phyloP scores from a whole-genome alignment of 2,797 vertebrate species.

The Notolabrus celidotus region DNA sequence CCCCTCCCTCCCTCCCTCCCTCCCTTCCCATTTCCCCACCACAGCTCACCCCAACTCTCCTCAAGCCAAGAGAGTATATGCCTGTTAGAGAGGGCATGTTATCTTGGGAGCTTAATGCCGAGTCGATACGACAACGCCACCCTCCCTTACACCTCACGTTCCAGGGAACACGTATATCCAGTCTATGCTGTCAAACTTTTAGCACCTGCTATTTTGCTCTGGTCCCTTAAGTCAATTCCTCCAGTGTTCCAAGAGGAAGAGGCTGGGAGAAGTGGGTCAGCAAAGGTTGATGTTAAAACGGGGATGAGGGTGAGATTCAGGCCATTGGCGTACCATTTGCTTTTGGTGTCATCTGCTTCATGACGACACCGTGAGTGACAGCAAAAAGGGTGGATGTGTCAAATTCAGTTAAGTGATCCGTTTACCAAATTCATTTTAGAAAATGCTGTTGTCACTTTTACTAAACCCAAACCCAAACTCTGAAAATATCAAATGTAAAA shows the following conservation, averaged over 20 bases:
- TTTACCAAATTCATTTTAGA: not conserved
- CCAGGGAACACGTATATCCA: constrained; percentile 80
- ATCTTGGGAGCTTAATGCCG: constrained; percentile 67
- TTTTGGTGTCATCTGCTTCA: constrained; percentile 30
- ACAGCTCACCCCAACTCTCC: constrained; percentile 38
- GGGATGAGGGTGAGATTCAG: constrained; percentile 77
- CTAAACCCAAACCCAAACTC: not conserved
- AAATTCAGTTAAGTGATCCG: constrained; percentile 57
- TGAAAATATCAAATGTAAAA: not conserved
- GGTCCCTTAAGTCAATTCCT: constrained; percentile 77
- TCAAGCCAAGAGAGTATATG: constrained; percentile 41
- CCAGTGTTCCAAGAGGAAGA: constrained; percentile 64
- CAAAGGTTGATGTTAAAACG: constrained; percentile 78
- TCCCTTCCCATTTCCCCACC: constrained; percentile 17
- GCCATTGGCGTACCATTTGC: constrained; percentile 65
- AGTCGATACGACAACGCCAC: constrained; percentile 80
- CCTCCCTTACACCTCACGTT: constrained; percentile 82
- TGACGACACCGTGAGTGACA: constrained; percentile 52
- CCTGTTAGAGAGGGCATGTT: constrained; percentile 66
- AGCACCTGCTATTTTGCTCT: constrained; percentile 83
- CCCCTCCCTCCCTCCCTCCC: constrained; percentile 22
- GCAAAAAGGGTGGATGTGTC: constrained; percentile 60
- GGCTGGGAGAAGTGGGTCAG: constrained; percentile 82
- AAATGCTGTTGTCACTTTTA: no score
- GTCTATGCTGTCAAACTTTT: constrained; percentile 85